Conservation (phyloP, 2,113 vertebrate species). For the Spheniscus mendiculus region DNA sequence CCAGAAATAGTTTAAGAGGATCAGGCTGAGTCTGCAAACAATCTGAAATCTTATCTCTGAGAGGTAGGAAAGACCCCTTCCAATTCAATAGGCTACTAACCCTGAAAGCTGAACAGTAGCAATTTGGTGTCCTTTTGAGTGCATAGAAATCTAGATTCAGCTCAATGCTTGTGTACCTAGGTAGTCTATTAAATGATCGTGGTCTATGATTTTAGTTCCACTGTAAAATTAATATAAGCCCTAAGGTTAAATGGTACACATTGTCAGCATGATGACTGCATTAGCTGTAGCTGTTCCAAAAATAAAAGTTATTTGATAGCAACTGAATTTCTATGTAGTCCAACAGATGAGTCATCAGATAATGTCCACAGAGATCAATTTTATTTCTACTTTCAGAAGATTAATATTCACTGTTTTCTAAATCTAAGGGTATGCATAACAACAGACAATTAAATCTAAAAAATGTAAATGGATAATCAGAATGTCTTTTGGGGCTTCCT, state of each 20-base stretch:
- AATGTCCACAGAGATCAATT: conserved; percentile 42
- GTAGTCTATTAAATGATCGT: not conserved
- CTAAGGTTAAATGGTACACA: conserved; percentile 29
- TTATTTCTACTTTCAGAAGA: conserved; percentile 42
- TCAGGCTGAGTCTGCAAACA: not conserved
- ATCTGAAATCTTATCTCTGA: conserved; percentile 5
- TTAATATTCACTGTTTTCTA: conserved; percentile 34
- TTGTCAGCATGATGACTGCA: conserved; percentile 37
- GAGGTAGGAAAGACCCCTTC: not conserved
- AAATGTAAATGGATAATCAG: not conserved
- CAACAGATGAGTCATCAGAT: conserved; percentile 53
- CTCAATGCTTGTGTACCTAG: not conserved
- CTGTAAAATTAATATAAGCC: conserved; percentile 39
- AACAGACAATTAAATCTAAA: conserved; percentile 9
- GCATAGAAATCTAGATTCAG: not conserved
- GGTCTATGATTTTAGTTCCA: not conserved
- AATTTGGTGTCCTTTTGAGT: not conserved
- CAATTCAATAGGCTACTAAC: not conserved
- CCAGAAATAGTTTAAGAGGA: not conserved
- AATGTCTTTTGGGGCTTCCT: conserved; percentile 10
- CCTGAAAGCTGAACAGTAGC: not conserved
- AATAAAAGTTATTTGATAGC: conserved; percentile 46
- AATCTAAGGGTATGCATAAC: conserved; percentile 1
- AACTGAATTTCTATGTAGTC: conserved; percentile 28
- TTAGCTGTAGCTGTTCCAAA: conserved; percentile 42